A percentile compares a stretch with the other conserved stretches of the same genome.
phyloP scores from a whole-genome alignment of 2,888 invertebrate species.

The Dioctria rufipes region DNA sequence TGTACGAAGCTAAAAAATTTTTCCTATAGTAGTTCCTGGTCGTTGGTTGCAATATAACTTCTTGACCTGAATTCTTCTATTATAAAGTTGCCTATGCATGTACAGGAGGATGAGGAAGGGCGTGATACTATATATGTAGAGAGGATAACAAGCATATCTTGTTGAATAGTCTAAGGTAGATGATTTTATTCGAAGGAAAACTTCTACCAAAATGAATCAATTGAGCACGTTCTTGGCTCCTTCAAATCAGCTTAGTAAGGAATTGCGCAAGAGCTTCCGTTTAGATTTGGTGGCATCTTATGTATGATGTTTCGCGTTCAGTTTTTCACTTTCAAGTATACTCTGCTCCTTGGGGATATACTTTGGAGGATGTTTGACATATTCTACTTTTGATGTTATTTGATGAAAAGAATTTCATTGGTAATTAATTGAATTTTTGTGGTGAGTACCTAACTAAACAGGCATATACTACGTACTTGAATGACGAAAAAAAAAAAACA shows the following conservation, averaged over 20 bases:
- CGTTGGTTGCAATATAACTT: conserved; percentile 32
- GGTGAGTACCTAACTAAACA: too few species aligned
- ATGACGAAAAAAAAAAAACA: too few species aligned
- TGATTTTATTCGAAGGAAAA: conserved; percentile 54
- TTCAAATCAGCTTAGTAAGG: conserved; percentile 43
- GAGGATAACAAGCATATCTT: not conserved
- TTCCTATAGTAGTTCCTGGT: not conserved
- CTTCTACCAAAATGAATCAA: conserved; percentile 55
- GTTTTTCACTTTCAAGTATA: not conserved
- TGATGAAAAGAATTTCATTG: too few species aligned
- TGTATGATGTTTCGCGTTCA: not conserved
- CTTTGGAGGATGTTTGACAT: conserved; percentile 4
- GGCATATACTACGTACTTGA: too few species aligned
- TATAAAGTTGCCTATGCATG: not conserved
- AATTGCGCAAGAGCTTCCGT: conserved; percentile 25
- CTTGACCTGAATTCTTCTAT: conserved; percentile 21
- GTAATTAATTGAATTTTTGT: too few species aligned
- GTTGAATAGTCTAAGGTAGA: not conserved
- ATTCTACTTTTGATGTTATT: not conserved
- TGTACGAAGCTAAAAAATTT: not conserved
- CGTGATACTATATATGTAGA: not conserved
- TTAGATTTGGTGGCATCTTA: not conserved
- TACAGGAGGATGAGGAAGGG: too few species aligned
- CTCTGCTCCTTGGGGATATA: not conserved
- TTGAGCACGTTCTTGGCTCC: conserved; percentile 55